phyloP scores from a whole-genome alignment of 2,888 invertebrate genomes.

The Drosophila meridiana region DNA sequence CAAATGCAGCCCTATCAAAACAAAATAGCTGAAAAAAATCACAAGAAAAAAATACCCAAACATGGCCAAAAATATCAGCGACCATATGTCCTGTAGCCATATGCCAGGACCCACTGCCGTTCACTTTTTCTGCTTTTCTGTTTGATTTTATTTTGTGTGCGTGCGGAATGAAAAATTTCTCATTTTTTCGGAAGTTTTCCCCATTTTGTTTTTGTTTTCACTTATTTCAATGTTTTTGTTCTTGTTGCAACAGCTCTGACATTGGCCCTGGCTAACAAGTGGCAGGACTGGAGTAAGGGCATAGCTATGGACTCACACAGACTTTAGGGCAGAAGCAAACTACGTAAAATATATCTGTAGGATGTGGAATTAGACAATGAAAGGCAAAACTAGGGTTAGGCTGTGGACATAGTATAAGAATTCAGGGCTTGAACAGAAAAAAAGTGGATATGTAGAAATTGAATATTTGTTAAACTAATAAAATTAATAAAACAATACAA shows the following conservation, averaged over 20 bases:
- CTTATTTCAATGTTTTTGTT: background rate
- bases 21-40: slow-evolving; percentile 17
- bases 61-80: slow-evolving; percentile 39
- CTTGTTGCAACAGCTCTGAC: slow-evolving; percentile 25
- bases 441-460: background rate
- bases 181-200: slow-evolving; percentile 20
- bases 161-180: slow-evolving; percentile 50
- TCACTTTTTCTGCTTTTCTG: slow-evolving; percentile 8
- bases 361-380: background rate
- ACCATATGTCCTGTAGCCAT: slow-evolving; percentile 57
- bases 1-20: slow-evolving; percentile 3
- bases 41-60: slow-evolving; percentile 12
- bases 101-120: slow-evolving; percentile 39
- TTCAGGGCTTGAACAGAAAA: background rate
- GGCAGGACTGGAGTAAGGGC: background rate
- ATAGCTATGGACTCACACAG: background rate
- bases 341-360: background rate
- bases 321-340: background rate
- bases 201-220: background rate
- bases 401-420: background rate
- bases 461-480: background rate
- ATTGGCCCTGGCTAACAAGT: slow-evolving; percentile 52
- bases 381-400: background rate
- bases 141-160: slow-evolving; percentile 53
- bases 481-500: too few species aligned